Percentiles rank a stretch among this genome's conserved stretches.
Evolutionary conservation across 1,140 invertebrate genomes (phyloP).

Genomic region (Zaprionus capensis): DNA sequence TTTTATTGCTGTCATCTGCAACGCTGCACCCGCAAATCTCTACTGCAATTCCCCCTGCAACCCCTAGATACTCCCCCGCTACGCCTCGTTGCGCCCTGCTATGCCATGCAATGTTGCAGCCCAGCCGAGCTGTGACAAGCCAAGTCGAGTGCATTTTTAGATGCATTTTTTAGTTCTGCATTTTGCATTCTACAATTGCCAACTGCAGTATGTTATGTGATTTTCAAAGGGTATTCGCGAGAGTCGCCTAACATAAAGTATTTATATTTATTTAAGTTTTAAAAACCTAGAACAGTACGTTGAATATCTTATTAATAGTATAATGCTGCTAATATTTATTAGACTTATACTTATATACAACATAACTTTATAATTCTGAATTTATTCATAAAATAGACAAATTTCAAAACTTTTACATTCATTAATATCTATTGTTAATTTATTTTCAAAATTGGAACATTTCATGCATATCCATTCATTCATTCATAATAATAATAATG

Average conservation of each 20-base stretch:
- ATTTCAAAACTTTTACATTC: no score
- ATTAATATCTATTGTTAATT: no score
- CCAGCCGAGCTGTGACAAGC: constrained; percentile 16
- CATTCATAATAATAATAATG: no score
- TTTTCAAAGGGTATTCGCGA: not conserved
- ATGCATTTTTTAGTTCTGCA: constrained; percentile 45
- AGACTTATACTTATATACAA: no score
- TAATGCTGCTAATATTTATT: not conserved
- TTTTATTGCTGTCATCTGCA: constrained; percentile 78
- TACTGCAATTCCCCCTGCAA: not conserved
- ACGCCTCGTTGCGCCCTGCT: not conserved
- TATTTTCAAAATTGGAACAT: no score
- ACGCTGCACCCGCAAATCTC: constrained; percentile 40
- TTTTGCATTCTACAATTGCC: constrained; percentile 45
- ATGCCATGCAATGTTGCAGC: not conserved
- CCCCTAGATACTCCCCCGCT: not conserved
- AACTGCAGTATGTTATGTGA: constrained; percentile 25
- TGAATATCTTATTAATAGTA: not conserved
- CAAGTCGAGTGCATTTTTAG: constrained; percentile 65
- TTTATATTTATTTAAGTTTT: no score
- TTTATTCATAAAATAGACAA: no score
- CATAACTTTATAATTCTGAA: no score
- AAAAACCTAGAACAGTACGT: no score
- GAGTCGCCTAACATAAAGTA: not conserved
- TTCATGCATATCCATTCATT: no score